A percentile compares a stretch with the other conserved stretches of the same genome.
Evolutionary conservation across 1,140 invertebrate species (phyloP).

Genomic region (Papilio aristodemus): DNA sequence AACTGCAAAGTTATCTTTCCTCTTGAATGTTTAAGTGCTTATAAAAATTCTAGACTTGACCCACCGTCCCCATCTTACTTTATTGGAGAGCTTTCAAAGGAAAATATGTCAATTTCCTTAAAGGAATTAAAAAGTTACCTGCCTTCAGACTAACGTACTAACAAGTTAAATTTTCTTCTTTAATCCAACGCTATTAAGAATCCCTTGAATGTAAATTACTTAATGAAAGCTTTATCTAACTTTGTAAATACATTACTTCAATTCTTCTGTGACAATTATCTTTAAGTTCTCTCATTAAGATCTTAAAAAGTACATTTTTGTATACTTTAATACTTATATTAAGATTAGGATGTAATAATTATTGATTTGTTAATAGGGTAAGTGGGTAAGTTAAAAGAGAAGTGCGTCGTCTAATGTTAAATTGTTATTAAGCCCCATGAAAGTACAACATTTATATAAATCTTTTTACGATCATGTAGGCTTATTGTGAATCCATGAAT

Average conservation of each 20-base stretch:
- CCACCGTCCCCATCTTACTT: conserved; percentile 52
- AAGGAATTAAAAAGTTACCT: conserved; percentile 71
- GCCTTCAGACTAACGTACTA: conserved; percentile 61
- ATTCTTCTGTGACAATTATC: conserved; percentile 10
- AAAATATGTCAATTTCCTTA: conserved; percentile 72
- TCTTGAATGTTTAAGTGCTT: conserved; percentile 60
- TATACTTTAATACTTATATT: background rate
- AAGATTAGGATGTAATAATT: too few relatives aligned
- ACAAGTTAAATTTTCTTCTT: conserved; percentile 65
- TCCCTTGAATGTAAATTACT: conserved; percentile 25
- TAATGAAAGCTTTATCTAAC: conserved; percentile 17
- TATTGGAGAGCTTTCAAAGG: conserved; percentile 61
- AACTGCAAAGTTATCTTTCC: conserved; percentile 52
- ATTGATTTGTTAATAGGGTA: too few relatives aligned
- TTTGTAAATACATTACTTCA: conserved; percentile 18
- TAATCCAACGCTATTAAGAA: conserved; percentile 44
- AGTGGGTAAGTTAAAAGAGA: too few relatives aligned
- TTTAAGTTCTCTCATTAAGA: background rate
- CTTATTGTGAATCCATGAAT: too few relatives aligned
- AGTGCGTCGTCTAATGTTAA: too few relatives aligned
- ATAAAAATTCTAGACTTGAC: conserved; percentile 67
- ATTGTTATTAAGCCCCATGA: too few relatives aligned
- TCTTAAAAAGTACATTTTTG: background rate
- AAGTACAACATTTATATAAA: too few relatives aligned
- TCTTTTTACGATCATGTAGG: too few relatives aligned